Evolutionary conservation across 1,140 invertebrate species (phyloP), one percentile per base, ranked within the genome.

Genomic region (Conus ventricosus): DNA sequence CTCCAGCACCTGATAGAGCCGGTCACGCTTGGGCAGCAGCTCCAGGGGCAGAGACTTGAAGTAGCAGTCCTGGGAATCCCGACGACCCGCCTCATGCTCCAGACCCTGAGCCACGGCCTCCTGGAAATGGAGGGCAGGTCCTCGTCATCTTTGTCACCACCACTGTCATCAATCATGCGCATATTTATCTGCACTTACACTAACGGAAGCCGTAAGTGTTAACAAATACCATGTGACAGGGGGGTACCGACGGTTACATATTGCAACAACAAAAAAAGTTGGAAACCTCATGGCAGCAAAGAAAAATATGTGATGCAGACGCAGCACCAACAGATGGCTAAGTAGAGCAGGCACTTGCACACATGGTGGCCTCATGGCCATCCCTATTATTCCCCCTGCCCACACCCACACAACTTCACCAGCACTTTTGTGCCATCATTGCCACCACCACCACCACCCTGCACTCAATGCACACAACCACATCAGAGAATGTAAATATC

Each of bases 21-120:
- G 97, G 94, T 99, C 97, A 51, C 98, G 95, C 95, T 99, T 99
- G 13, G 96, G 95, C 90, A 97, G 91, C 27, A 99, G 95, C 94
- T 99, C 97, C 39, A 97, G 82, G 11, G 97, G 96, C 82, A 99
- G 95, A 83, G 97, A 97, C 10, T 96, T 94, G 92, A 99, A 98
- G 94, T 99, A 99, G 94, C 98, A 98, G 4, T 99, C 97, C 25
- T 91, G 86, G 17, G 91, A 90, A 54, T 96, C 96, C 13, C 97
- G 95, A 76, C 96, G 96, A 0, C 95, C 94, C 7, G 98, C 93
- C 95, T 99, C 99, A 67, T 96, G 95, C 94, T 99, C 99, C 92
- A 99, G 97, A 8, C 97, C 97, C 57, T 97, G 96, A 0, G 98
- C 99, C 3, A 99, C 96, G 0, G 99, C 98, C 96, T 99, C 99